Conservation (phyloP, 2,888 invertebrate species). For the Plebejus anna region DNA sequence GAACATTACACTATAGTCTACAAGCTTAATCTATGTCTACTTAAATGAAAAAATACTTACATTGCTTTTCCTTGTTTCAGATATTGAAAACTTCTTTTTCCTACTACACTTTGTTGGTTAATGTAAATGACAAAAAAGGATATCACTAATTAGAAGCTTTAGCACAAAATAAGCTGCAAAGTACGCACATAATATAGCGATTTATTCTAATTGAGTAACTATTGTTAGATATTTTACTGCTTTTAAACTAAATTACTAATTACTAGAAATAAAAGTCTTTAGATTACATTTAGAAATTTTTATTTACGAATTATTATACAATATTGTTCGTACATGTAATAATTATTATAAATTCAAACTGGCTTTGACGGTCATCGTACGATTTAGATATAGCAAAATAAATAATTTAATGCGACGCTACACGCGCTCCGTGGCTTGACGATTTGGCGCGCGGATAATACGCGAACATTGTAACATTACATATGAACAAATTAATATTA, state of each 20-base stretch:
- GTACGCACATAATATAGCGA: too few species aligned
- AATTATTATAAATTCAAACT: constrained; percentile 59
- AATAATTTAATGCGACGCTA: constrained; percentile 34
- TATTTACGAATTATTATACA: constrained; percentile 79
- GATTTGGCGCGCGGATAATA: not conserved
- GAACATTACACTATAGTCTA: not conserved
- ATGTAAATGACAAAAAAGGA: constrained; percentile 57
- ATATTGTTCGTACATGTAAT: constrained; percentile 70
- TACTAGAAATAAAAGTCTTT: constrained; percentile 23
- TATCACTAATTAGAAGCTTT: not conserved
- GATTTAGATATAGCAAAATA: constrained; percentile 40
- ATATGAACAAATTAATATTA: not conserved
- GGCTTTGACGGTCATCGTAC: constrained; percentile 48
- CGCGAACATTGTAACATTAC: not conserved
- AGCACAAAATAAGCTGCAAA: not conserved
- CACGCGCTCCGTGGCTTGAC: constrained; percentile 30
- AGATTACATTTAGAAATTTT: constrained; percentile 65
- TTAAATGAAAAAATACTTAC: constrained; percentile 1
- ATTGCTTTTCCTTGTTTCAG: constrained; percentile 49
- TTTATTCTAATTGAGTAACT: too few species aligned
- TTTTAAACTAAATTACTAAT: not conserved
- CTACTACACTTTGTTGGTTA: constrained; percentile 67
- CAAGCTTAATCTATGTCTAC: not conserved
- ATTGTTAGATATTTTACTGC: not conserved
- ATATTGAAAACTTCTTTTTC: constrained; percentile 73